A percentile compares a stretch with the other conserved stretches of the same genome.
phyloP scores from a whole-genome alignment of 2,113 vertebrate genomes.

The Centrocercus urophasianus region DNA sequence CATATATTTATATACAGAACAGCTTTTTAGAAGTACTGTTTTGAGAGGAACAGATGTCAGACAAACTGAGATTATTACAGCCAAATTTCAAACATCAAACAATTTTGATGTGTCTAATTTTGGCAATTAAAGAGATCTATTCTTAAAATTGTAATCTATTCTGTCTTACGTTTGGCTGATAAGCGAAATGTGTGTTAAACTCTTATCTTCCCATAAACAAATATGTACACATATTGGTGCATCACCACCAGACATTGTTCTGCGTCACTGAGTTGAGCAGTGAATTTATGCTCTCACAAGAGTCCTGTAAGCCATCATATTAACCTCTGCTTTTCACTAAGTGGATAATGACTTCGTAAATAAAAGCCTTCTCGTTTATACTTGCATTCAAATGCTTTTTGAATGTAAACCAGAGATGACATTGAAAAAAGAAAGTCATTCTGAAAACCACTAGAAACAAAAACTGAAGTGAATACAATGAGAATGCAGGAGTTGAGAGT shows the following conservation, averaged over 20 bases:
- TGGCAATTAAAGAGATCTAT: background rate
- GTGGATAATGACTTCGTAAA: background rate
- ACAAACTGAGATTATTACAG: background rate
- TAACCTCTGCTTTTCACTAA: background rate
- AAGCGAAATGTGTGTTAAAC: too few relatives aligned
- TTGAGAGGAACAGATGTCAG: background rate
- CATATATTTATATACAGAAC: background rate
- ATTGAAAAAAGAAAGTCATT: background rate
- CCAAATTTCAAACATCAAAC: background rate
- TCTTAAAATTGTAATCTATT: background rate
- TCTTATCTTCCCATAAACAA: background rate
- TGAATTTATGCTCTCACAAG: background rate
- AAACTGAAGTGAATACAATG: background rate
- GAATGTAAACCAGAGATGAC: background rate
- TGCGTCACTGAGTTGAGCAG: background rate
- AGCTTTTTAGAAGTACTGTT: background rate
- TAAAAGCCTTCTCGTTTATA: background rate
- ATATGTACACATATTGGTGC: background rate
- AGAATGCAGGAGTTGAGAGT: background rate
- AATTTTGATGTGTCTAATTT: background rate
- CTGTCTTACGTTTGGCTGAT: too few relatives aligned
- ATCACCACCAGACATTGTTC: background rate
- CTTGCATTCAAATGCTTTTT: background rate
- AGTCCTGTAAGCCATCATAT: background rate
- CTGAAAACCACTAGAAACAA: background rate